phyloP scores from a whole-genome alignment of 2,113 vertebrate species.

The Mobula birostris region DNA sequence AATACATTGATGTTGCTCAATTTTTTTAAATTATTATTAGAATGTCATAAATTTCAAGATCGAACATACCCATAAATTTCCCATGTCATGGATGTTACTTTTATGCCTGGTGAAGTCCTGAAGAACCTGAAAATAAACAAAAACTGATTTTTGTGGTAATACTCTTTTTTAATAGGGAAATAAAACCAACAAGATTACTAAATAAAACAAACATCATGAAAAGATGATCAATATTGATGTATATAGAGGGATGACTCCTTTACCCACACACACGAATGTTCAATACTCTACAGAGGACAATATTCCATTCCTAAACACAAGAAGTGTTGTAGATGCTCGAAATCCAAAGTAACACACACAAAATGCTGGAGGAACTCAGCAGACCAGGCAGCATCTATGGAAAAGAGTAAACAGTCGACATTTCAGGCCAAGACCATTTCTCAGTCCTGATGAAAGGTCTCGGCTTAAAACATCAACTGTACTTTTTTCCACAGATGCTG shows the following conservation, averaged over 20 bases:
- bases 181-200: background rate
- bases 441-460: too few relatives aligned
- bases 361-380: too few relatives aligned
- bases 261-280: background rate
- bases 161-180: background rate
- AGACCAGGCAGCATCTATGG: too few relatives aligned
- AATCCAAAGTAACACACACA: too few relatives aligned
- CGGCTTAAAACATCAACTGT: too few relatives aligned
- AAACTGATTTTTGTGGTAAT: background rate
- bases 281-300: background rate
- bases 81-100: slow-evolving; percentile 76
- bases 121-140: slow-evolving; percentile 63
- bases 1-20: background rate
- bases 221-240: background rate
- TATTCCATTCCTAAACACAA: background rate
- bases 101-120: slow-evolving; percentile 91
- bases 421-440: too few relatives aligned
- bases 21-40: background rate
- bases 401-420: too few relatives aligned
- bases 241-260: background rate
- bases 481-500: too few relatives aligned
- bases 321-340: too few relatives aligned
- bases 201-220: background rate
- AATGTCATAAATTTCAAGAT: background rate
- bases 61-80: slow-evolving; percentile 80